These are phyloP conservation scores for Volucella inanis DNA, from an alignment of 2,888 invertebrate species.

Conservation along the genomic window DNA sequence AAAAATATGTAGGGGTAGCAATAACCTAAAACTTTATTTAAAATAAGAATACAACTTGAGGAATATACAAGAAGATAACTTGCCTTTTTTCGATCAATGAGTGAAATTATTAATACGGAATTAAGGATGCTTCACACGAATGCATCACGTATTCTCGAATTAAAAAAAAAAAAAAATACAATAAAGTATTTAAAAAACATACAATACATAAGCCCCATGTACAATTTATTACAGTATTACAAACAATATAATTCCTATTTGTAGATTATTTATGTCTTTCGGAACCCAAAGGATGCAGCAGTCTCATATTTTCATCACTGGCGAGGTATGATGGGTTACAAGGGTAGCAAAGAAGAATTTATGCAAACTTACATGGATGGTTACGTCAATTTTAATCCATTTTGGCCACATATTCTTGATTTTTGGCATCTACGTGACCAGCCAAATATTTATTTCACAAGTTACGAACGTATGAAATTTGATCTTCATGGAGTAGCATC, in stretches of 20 bases:
- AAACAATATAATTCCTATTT: not conserved
- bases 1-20: no score
- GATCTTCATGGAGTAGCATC: slow-evolving; percentile 78
- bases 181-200: not conserved
- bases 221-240: no score
- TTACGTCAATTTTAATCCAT: slow-evolving; percentile 80
- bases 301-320: slow-evolving; percentile 90
- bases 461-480: slow-evolving; percentile 81
- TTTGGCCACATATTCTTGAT: slow-evolving; percentile 81
- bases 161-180: no score
- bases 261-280: slow-evolving; percentile 90
- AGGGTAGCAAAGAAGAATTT: slow-evolving; percentile 80
- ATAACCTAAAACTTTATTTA: no score
- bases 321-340: slow-evolving; percentile 80
- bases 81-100: no score
- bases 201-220: not conserved
- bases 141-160: no score
- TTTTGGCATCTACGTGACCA: slow-evolving; percentile 81
- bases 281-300: slow-evolving; percentile 93
- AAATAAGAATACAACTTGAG: no score
- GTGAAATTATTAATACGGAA: no score
- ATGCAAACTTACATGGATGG: slow-evolving; percentile 80
- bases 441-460: slow-evolving; percentile 80
- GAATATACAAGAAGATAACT: no score
- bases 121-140: no score